These are phyloP conservation scores for Anthoscopus minutus DNA, from an alignment of 2,113 vertebrate genomes.

Conservation along the genomic window DNA sequence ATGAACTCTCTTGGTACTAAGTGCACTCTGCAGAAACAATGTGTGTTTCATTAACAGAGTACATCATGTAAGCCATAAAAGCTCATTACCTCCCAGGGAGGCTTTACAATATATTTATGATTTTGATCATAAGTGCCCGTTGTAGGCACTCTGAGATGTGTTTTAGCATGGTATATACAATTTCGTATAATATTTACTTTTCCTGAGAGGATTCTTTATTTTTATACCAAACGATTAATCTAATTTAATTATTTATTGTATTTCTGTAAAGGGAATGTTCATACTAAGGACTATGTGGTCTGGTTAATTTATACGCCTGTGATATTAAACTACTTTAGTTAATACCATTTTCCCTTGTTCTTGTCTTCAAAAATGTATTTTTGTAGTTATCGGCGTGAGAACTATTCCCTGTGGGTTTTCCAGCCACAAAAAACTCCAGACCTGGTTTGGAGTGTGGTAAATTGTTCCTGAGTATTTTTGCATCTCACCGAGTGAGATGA, in stretches of 20 bases:
- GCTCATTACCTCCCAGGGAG: slow-evolving; percentile 59
- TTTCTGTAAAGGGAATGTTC: slow-evolving; percentile 61
- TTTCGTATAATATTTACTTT: slow-evolving; percentile 59
- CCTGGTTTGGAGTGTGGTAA: background rate
- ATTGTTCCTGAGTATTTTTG: background rate
- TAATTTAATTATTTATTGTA: slow-evolving; percentile 82
- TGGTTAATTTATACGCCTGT: slow-evolving; percentile 70
- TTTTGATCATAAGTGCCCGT: slow-evolving; percentile 46
- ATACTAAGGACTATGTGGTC: slow-evolving; percentile 32
- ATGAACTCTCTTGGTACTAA: background rate
- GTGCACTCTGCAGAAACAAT: background rate
- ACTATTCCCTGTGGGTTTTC: background rate
- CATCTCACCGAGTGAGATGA: background rate
- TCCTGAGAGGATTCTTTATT: slow-evolving; percentile 60
- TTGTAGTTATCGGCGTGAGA: background rate
- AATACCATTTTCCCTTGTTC: background rate
- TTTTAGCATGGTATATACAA: slow-evolving; percentile 62
- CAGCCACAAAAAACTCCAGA: background rate
- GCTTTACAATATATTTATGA: slow-evolving; percentile 45
- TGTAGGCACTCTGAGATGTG: slow-evolving; percentile 46
- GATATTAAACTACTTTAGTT: slow-evolving; percentile 65
- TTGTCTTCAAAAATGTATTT: background rate
- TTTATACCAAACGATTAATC: slow-evolving; percentile 53
- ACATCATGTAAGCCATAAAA: background rate
- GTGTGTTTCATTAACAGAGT: background rate